Evolutionary conservation across 1,140 invertebrate genomes (phyloP).

Genomic region (fruit fly (Drosophila melanogaster)): Release_6_plus_ISO1_MT NT_033777.3:28944501-28945000

Average conservation of each 20-base stretch:
- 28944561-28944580: constrained; percentile 46
- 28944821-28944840: constrained; percentile 83
- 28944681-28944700: constrained; percentile 7
- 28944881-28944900: constrained; percentile 59
- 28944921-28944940: constrained; percentile 9
- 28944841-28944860: constrained; percentile 83
- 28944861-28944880: constrained; percentile 73
- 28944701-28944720: constrained; percentile 68
- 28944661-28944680: constrained; percentile 63
- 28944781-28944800: constrained; percentile 82
- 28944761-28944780: constrained; percentile 59
- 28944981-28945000: constrained; percentile 63
- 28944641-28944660: constrained; percentile 57
- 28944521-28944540: constrained; percentile 33
- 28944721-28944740: constrained; percentile 56
- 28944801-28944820: constrained; percentile 82
- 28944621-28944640: constrained; percentile 65
- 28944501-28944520: constrained; percentile 1
- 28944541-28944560: constrained; percentile 8
- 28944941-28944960: constrained; percentile 16
- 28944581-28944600: constrained; percentile 36
- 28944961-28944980: constrained; percentile 42
- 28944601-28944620: constrained; percentile 44
- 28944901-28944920: constrained; percentile 37
- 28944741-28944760: constrained; percentile 46